Evolutionary conservation across 2,797 vertebrate genomes (phyloP), one percentile per base, ranked within the genome.

Genomic region (Psittacula derbiana): DNA sequence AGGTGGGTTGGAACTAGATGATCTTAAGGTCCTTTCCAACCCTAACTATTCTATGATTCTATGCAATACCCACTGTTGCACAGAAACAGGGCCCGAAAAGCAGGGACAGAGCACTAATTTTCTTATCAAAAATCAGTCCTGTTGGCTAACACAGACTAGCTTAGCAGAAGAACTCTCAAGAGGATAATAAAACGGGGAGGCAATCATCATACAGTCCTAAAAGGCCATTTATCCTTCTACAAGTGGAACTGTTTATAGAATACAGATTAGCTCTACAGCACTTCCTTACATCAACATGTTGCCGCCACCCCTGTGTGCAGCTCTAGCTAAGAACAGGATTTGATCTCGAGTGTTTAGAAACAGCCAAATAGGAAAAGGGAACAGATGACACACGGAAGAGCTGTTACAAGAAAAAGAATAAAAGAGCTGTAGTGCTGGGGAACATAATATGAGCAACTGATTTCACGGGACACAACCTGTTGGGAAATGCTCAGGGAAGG

Each of bases 361-460:
- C 43, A 66, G 69, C 43, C 88, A 70, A 84, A 89, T 14, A 90
- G 75, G 82, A 88, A 88, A 86, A 38, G 28, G 62, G 79, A 95
- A 80, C 66, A 91, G 65, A 90, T 70, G 72, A 93, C 70, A 89
- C 36, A 60, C 28, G 57, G 41, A 80, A 79, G 36, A 73, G 23
- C 2, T 52, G 27, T 57, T 66, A 47, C 78, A 40, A 64, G 25
- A 53, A 53, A 53, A 55, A 55, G 53, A 43, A 73, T 4, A 70
- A 33, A 49, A 71, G 1, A 84, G 30, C 19, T 67, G 52, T 23
- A 78, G 52, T 41, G 52, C 52, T 64, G 85, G 44, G 64, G 52
- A 85, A 61, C 46, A 87, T 4, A 57, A 40, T 6, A 14, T 6
- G 16, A 92, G 36, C 20, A 38, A 58, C 43, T 33, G 28, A n/a